Evolutionary conservation across 2,888 invertebrate species (phyloP).

Genomic region (Bombyx huttoni): DNA sequence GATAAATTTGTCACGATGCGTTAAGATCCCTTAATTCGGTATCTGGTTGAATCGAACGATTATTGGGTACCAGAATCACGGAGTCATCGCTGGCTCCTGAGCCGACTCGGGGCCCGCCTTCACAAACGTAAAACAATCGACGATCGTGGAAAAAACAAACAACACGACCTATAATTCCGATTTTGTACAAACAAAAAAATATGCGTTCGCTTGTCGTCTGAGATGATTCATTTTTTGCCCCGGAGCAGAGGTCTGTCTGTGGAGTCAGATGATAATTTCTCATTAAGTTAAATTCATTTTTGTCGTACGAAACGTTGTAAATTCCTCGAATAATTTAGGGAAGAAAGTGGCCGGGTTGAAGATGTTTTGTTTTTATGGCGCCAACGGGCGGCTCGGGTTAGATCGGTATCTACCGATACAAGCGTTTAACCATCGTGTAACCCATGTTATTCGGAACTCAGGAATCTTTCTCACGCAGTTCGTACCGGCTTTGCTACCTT

Average conservation of each 20-base stretch:
- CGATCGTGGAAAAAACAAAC: constrained; percentile 41
- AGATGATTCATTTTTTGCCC: constrained; percentile 58
- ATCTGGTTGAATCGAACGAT: constrained; percentile 16
- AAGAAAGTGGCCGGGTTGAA: constrained; percentile 65
- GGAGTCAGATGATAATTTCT: constrained; percentile 60
- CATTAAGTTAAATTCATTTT: constrained; percentile 69
- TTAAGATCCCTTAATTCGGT: not conserved
- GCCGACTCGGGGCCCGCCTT: constrained; percentile 33
- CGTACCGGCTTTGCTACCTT: constrained; percentile 33
- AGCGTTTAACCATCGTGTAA: constrained; percentile 70
- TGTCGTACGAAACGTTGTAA: constrained; percentile 65
- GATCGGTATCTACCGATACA: constrained; percentile 68
- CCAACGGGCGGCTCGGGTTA: constrained; percentile 64
- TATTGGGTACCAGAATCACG: constrained; percentile 31
- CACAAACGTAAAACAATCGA: constrained; percentile 54
- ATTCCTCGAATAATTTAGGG: constrained; percentile 70
- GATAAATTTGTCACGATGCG: not conserved
- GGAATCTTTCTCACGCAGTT: constrained; percentile 62
- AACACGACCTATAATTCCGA: constrained; percentile 52
- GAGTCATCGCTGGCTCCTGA: constrained; percentile 58
- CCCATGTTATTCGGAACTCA: constrained; percentile 65
- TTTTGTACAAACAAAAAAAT: constrained; percentile 47
- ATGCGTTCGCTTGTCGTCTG: constrained; percentile 37
- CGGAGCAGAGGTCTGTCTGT: constrained; percentile 33
- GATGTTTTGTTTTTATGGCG: constrained; percentile 73